Evolutionary conservation across 2,113 vertebrate species (phyloP).

Genomic region (Echinops telfairi): DNA sequence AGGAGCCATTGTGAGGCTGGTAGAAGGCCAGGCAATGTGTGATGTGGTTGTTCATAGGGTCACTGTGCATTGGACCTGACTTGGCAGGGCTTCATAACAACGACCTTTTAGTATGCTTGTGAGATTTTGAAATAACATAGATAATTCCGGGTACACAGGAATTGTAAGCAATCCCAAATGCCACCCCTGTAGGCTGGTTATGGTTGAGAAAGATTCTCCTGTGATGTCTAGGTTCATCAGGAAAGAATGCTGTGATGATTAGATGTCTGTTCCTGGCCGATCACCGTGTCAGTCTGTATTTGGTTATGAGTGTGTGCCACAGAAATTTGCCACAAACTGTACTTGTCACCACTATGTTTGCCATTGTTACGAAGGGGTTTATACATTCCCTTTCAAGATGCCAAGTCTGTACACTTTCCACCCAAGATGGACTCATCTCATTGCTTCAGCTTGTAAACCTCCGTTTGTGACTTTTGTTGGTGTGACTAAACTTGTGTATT

Average conservation of each 20-base stretch:
- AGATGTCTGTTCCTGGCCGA: background rate
- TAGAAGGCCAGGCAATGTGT: too few relatives aligned
- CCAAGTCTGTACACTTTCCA: slow-evolving; percentile 29
- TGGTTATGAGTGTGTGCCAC: slow-evolving; percentile 3
- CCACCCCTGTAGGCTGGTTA: background rate
- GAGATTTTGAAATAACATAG: slow-evolving; percentile 28
- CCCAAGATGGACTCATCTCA: slow-evolving; percentile 44
- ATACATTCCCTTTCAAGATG: background rate
- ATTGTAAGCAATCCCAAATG: slow-evolving; percentile 45
- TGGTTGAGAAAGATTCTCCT: slow-evolving; percentile 25
- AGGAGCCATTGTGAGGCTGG: too few relatives aligned
- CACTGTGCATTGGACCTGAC: too few relatives aligned
- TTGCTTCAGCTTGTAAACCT: background rate
- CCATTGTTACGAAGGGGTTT: background rate
- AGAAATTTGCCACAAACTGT: slow-evolving; percentile 6
- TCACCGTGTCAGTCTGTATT: background rate
- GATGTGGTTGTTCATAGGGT: background rate
- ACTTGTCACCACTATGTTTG: background rate
- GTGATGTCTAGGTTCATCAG: background rate
- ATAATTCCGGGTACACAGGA: background rate
- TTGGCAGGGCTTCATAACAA: too few relatives aligned
- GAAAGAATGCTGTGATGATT: background rate
- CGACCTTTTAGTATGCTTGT: background rate
- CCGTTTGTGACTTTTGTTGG: slow-evolving; percentile 49
- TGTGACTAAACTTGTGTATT: background rate